Percentiles rank a stretch among this genome's conserved stretches.
Evolutionary conservation across 2,888 invertebrate species (phyloP).

Genomic region (Standfussiana lucernea): DNA sequence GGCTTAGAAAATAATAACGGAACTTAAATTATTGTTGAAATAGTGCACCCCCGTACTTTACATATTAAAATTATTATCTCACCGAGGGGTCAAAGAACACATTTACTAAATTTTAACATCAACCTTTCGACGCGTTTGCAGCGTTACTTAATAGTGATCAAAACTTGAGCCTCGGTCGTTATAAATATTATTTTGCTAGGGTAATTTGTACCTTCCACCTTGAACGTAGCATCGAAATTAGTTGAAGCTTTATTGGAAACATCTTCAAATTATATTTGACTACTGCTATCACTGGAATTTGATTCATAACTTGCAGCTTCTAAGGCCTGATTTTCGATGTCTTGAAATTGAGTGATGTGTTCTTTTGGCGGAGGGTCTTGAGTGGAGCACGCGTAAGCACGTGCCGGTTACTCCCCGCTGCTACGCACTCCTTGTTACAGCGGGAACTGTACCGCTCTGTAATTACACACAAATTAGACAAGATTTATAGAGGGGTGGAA

Average conservation of each 20-base stretch:
- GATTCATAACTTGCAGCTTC: slow-evolving; percentile 10
- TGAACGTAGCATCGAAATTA: slow-evolving; percentile 78
- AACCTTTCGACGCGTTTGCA: slow-evolving; percentile 85
- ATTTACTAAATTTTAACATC: slow-evolving; percentile 84
- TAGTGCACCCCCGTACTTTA: slow-evolving; percentile 85
- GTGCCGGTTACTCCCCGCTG: slow-evolving; percentile 88
- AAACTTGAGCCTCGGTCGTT: slow-evolving; percentile 77
- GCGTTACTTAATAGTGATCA: slow-evolving; percentile 82
- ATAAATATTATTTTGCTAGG: slow-evolving; percentile 70
- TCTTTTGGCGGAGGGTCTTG: slow-evolving; percentile 56
- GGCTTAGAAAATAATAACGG: slow-evolving; percentile 83
- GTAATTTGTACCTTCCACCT: slow-evolving; percentile 79
- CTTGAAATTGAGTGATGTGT: slow-evolving; percentile 59
- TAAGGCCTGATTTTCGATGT: slow-evolving; percentile 70
- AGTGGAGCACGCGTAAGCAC: slow-evolving; percentile 87
- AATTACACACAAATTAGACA: slow-evolving; percentile 91
- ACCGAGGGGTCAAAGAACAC: slow-evolving; percentile 87
- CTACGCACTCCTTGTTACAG: slow-evolving; percentile 90
- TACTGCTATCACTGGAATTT: slow-evolving; percentile 53
- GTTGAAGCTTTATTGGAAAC: slow-evolving; percentile 69
- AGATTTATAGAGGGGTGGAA: slow-evolving; percentile 91
- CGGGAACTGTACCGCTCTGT: slow-evolving; percentile 89
- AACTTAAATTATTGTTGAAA: slow-evolving; percentile 86
- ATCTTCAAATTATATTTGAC: slow-evolving; percentile 74
- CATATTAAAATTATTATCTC: slow-evolving; percentile 87